phyloP scores from a whole-genome alignment of 2,797 vertebrate genomes.

The Coilia nasus region DNA sequence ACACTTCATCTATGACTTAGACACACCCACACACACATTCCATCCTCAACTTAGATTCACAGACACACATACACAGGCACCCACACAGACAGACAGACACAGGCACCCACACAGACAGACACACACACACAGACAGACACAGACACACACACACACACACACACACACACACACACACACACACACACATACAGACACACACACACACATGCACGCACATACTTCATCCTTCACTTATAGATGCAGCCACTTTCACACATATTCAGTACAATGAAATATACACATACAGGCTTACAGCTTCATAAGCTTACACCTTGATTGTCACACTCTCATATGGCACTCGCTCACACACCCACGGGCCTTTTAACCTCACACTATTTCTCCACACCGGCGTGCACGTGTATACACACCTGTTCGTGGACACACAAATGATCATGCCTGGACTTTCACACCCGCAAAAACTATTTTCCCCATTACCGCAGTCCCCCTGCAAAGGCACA shows the following conservation, averaged over 20 bases:
- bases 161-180: neutral
- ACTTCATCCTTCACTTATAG: no score
- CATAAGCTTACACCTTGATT: no score
- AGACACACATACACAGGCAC: neutral
- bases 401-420: neutral
- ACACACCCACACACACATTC: no score
- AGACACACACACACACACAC: neutral
- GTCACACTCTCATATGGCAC: no score
- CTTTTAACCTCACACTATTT: neutral
- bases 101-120: neutral
- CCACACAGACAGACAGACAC: neutral
- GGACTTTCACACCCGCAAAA: neutral
- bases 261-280: no score
- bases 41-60: no score
- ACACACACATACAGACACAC: slow-evolving; percentile 15
- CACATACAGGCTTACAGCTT: neutral
- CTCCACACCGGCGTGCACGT: neutral
- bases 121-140: neutral
- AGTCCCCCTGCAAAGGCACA: no score
- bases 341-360: neutral
- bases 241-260: no score
- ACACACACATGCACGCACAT: neutral
- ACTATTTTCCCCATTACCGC: neutral
- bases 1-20: neutral
- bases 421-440: neutral